Evolutionary conservation across 2,797 vertebrate species (phyloP).

Genomic region (Gila robusta): DNA sequence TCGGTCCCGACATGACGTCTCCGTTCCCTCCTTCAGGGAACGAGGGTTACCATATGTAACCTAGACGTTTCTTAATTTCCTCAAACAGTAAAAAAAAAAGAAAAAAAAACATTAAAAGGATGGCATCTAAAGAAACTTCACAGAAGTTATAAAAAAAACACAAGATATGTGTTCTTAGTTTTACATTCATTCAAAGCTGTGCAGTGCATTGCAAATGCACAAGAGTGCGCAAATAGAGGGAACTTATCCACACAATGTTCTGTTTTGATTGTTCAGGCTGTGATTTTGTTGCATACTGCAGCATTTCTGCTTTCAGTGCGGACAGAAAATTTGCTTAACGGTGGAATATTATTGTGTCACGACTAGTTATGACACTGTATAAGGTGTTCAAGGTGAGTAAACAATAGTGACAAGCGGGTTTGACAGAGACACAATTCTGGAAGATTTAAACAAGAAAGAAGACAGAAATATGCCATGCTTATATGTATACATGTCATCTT

Average conservation of each 20-base stretch:
- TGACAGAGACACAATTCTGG: neutral
- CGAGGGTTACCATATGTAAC: too few relatives aligned
- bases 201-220: neutral
- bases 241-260: neutral
- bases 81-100: neutral
- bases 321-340: neutral
- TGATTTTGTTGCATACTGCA: slow-evolving; percentile 7
- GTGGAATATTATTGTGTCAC: neutral
- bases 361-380: neutral
- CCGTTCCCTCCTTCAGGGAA: too few relatives aligned
- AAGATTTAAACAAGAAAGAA: neutral
- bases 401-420: neutral
- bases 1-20: too few relatives aligned
- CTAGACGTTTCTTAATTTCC: neutral
- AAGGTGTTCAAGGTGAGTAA: neutral
- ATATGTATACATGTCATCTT: neutral
- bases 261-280: neutral
- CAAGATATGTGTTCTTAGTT: neutral
- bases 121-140: neutral
- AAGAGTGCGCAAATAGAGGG: neutral
- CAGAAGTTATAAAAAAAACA: neutral
- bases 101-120: neutral
- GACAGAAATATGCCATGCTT: neutral
- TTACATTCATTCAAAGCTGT: neutral
- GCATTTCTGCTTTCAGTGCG: neutral